Conservation (phyloP, 35 echinoderm and acorn worm species). For the Ophioderma brevispina region DNA sequence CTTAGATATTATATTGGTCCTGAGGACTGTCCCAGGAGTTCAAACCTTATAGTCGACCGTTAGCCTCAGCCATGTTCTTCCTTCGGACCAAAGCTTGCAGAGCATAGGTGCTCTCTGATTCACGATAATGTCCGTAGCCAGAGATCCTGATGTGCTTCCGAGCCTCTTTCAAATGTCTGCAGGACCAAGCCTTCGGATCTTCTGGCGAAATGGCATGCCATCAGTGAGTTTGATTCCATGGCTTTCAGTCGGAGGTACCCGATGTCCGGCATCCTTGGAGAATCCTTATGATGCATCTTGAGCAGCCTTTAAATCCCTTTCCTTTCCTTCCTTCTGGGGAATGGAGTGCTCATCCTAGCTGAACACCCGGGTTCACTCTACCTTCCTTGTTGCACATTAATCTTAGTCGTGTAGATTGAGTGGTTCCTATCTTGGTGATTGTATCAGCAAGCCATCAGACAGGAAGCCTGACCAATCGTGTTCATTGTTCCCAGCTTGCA, state of each 20-base stretch:
- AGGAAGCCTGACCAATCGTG: not conserved
- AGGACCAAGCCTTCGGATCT: slow-evolving; percentile 43
- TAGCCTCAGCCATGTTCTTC: slow-evolving; percentile 55
- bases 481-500: not conserved
- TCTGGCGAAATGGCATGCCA: slow-evolving; percentile 47
- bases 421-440: not conserved
- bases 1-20: slow-evolving; percentile 67
- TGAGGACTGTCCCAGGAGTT: slow-evolving; percentile 57
- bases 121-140: slow-evolving; percentile 56
- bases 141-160: slow-evolving; percentile 40
- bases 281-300: slow-evolving; percentile 24
- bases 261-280: slow-evolving; percentile 62
- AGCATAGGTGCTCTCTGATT: slow-evolving; percentile 54
- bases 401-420: not conserved
- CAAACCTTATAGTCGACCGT: slow-evolving; percentile 63
- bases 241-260: slow-evolving; percentile 43
- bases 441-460: not conserved
- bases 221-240: slow-evolving; percentile 53
- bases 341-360: slow-evolving; percentile 13
- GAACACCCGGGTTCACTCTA: not conserved
- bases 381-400: not conserved
- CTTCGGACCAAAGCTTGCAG: slow-evolving; percentile 41
- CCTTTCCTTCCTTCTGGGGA: not conserved
- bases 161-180: slow-evolving; percentile 47
- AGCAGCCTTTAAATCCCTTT: not conserved